Evolutionary conservation across 2,113 vertebrate genomes (phyloP).

Genomic region (Arvicanthis niloticus): DNA sequence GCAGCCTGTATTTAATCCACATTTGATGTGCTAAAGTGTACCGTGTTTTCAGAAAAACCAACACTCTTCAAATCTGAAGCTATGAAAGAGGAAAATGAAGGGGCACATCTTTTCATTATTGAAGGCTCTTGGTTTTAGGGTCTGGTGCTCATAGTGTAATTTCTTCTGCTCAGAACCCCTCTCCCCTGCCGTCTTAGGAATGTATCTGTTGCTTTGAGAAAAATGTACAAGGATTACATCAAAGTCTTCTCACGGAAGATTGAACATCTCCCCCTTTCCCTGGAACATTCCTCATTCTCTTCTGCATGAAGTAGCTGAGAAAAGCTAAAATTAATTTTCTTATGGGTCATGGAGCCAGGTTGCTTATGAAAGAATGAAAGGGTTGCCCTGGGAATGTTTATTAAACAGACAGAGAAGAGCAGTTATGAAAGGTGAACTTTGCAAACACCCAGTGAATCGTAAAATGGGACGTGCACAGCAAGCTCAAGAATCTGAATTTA

Average conservation of each 20-base stretch:
- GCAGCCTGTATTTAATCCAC: constrained; percentile 55
- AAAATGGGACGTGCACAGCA: background rate
- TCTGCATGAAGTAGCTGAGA: constrained; percentile 22
- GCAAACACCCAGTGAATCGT: constrained; percentile 28
- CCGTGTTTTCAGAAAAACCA: constrained; percentile 50
- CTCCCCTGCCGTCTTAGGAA: background rate
- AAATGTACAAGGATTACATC: constrained; percentile 2
- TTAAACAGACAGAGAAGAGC: constrained; percentile 48
- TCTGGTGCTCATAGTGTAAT: constrained; percentile 33
- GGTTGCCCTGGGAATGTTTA: constrained; percentile 44
- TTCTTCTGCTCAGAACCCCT: constrained; percentile 37
- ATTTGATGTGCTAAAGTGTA: constrained; percentile 52
- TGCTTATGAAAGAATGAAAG: constrained; percentile 36
- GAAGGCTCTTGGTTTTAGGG: constrained; percentile 45
- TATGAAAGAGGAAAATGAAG: constrained; percentile 25
- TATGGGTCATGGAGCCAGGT: constrained; percentile 34
- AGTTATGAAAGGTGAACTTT: constrained; percentile 62
- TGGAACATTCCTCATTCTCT: constrained; percentile 31
- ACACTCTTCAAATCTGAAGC: constrained; percentile 19
- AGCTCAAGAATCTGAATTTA: background rate
- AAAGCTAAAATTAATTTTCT: constrained; percentile 31
- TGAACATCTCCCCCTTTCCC: background rate
- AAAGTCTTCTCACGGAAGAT: background rate
- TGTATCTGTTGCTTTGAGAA: constrained; percentile 59
- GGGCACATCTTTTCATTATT: constrained; percentile 31